These are phyloP conservation scores for Chlorodrepanis virens DNA, from an alignment of 2,113 vertebrate genomes.

Conservation along the genomic window DNA sequence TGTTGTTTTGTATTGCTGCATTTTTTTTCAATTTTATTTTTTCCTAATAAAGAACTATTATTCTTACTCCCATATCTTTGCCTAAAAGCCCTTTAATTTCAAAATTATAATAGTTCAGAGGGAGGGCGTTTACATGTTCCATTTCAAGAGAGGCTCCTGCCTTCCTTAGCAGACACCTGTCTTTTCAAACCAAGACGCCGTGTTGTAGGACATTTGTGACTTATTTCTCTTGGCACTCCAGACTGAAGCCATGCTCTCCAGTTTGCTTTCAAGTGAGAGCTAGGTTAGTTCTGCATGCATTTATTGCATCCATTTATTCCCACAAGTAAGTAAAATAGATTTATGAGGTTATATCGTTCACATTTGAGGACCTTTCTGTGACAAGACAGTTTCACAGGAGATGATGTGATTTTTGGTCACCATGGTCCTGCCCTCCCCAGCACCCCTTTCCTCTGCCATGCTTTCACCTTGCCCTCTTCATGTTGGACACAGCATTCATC, in stretches of 20 bases:
- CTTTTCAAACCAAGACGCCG: neutral
- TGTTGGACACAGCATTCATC: neutral
- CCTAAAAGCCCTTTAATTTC: neutral
- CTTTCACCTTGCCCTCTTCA: neutral
- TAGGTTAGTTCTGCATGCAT: neutral
- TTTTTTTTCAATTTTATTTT: neutral
- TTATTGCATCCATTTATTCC: neutral
- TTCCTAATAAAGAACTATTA: neutral
- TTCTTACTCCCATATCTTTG: neutral
- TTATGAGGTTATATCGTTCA: neutral
- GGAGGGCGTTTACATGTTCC: neutral
- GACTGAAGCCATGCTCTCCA: neutral
- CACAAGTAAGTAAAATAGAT: neutral
- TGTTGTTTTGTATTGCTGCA: neutral
- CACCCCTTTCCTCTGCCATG: fast-evolving
- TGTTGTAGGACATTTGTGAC: neutral
- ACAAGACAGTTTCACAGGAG: neutral
- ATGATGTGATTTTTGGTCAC: neutral
- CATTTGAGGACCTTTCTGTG: neutral
- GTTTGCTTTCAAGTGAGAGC: neutral
- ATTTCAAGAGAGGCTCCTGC: neutral
- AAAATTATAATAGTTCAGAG: neutral
- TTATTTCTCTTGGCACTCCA: neutral
- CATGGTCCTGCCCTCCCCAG: neutral
- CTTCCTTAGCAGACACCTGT: neutral